Conservation (phyloP, 2,797 vertebrate species). For the Peromyscus aztecus region DNA sequence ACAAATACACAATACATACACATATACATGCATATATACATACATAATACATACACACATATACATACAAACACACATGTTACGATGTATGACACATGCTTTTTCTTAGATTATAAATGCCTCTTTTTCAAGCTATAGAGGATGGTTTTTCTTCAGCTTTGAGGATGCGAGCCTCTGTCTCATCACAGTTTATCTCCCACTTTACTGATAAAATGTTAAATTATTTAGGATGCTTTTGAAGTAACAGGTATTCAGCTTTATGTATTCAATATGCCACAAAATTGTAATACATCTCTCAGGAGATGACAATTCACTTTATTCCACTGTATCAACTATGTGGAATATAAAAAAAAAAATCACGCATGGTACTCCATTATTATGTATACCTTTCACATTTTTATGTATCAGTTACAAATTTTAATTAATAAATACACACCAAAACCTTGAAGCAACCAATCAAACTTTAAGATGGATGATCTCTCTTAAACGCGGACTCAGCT, state of each 20-base stretch:
- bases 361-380: neutral
- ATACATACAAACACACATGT: neutral
- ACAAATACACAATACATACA: neutral
- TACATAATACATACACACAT: neutral
- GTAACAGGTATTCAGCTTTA: neutral
- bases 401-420: neutral
- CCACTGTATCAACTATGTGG: neutral
- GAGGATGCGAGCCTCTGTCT: neutral
- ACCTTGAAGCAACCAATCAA: neutral
- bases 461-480: neutral
- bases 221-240: slow-evolving; percentile 39
- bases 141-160: slow-evolving; percentile 8
- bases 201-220: slow-evolving; percentile 5
- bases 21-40: neutral
- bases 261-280: neutral
- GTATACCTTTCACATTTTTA: neutral
- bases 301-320: neutral
- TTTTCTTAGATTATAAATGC: neutral
- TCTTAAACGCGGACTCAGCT: neutral
- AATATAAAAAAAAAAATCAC: neutral
- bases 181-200: neutral
- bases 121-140: neutral
- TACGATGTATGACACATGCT: neutral
- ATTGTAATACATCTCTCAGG: neutral
- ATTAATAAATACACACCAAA: neutral